Evolutionary conservation across 2,113 vertebrate genomes (phyloP).

Genomic region (Bubo blakistoni): DNA sequence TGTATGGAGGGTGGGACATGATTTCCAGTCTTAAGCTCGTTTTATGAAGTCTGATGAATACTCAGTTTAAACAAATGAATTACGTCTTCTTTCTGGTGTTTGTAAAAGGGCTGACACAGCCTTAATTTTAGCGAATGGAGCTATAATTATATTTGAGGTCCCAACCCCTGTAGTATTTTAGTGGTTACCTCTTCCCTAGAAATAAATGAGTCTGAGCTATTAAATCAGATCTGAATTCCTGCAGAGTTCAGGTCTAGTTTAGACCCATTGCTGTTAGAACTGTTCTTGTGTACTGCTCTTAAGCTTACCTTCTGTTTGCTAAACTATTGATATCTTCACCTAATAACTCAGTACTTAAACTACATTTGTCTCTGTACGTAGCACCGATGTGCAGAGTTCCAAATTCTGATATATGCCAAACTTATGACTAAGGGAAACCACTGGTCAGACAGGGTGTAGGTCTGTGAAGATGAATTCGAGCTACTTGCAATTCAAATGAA

Average conservation of each 20-base stretch:
- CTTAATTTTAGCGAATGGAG: neutral
- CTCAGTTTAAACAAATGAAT: neutral
- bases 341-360: neutral
- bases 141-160: constrained; percentile 39
- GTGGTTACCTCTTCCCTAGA: constrained; percentile 37
- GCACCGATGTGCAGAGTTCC: neutral
- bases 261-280: neutral
- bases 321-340: neutral
- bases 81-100: neutral
- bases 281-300: neutral
- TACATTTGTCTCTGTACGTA: neutral
- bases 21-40: neutral
- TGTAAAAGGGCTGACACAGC: constrained; percentile 44
- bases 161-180: neutral
- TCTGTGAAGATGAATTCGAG: neutral
- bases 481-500: constrained; percentile 20
- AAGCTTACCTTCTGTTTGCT: neutral
- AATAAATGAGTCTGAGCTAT: neutral
- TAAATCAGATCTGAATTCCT: neutral
- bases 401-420: neutral
- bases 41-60: neutral
- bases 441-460: neutral
- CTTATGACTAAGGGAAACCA: constrained; percentile 18
- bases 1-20: neutral
- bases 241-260: neutral